Percentiles rank a stretch among this genome's conserved stretches.
These are phyloP conservation scores for Andricus quercusramuli DNA, from an alignment of 2,888 invertebrate species.

Conservation along the genomic window DNA sequence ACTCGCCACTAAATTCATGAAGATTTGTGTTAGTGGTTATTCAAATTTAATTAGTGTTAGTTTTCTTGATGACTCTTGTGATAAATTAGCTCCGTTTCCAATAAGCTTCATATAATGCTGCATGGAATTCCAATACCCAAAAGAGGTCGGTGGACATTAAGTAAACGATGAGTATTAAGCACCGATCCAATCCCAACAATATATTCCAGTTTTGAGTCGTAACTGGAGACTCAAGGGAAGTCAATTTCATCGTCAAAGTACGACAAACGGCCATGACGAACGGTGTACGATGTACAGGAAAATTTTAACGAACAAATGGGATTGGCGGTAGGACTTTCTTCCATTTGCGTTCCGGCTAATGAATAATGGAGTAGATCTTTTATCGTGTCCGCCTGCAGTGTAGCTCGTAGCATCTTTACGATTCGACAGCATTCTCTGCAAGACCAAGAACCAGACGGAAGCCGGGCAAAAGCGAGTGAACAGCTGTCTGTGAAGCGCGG, in stretches of 20 bases:
- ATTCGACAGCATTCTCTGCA: constrained; percentile 34
- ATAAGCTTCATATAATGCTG: background rate
- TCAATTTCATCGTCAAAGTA: constrained; percentile 23
- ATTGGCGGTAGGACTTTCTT: constrained; percentile 11
- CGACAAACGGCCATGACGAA: constrained; percentile 26
- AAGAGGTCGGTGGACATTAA: background rate
- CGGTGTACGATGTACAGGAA: background rate
- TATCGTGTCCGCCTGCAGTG: constrained; percentile 20
- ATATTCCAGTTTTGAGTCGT: constrained; percentile 19
- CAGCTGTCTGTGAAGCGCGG: background rate
- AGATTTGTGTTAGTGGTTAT: background rate
- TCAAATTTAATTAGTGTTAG: background rate
- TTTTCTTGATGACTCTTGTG: background rate
- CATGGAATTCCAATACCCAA: background rate
- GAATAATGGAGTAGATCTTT: constrained; percentile 36
- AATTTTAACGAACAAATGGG: constrained; percentile 41
- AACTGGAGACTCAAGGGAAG: background rate
- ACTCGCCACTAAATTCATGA: no score
- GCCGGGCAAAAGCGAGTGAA: background rate
- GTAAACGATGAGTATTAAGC: constrained; percentile 20
- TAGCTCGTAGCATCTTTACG: constrained; percentile 23
- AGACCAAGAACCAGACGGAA: constrained; percentile 15
- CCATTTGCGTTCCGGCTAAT: constrained; percentile 30
- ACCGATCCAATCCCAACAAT: background rate
- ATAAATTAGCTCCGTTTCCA: background rate